These are phyloP conservation scores for Tridacna crocea DNA, from an alignment of 2,888 invertebrate species.

Conservation along the genomic window DNA sequence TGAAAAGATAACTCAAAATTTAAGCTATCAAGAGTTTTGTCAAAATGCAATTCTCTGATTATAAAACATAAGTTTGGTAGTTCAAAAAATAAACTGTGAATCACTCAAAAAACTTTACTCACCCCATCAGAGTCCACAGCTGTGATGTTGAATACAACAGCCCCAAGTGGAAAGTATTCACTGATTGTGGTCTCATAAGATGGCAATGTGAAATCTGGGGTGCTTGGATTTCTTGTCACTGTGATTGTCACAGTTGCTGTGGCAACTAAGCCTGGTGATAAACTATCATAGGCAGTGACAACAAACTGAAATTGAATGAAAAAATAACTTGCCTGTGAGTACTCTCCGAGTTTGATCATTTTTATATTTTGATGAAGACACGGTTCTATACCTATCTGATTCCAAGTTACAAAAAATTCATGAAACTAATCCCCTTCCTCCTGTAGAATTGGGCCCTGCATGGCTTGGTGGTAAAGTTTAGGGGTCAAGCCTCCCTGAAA, in stretches of 20 bases:
- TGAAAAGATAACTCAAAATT: too few relatives aligned
- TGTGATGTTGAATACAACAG: slow-evolving; percentile 62
- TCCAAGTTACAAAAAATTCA: too few relatives aligned
- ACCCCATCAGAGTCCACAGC: slow-evolving; percentile 74
- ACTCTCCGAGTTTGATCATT: too few relatives aligned
- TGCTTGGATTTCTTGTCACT: slow-evolving; percentile 70
- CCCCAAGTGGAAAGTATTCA: slow-evolving; percentile 65
- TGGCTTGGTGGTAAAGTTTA: too few relatives aligned
- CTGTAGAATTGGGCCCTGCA: too few relatives aligned
- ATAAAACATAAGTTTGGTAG: background rate
- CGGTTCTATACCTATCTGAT: too few relatives aligned
- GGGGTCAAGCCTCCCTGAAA: too few relatives aligned
- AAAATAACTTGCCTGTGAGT: background rate
- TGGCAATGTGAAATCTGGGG: slow-evolving; percentile 62
- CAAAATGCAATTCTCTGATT: too few relatives aligned
- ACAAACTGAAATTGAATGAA: slow-evolving; percentile 59
- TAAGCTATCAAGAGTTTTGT: too few relatives aligned
- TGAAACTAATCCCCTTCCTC: too few relatives aligned
- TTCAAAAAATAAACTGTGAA: background rate
- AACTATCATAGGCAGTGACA: slow-evolving; percentile 70
- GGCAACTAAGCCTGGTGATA: slow-evolving; percentile 61
- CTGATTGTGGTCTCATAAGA: slow-evolving; percentile 66
- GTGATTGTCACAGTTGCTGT: slow-evolving; percentile 69
- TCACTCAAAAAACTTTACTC: slow-evolving; percentile 30
- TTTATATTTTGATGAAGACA: too few relatives aligned